Percentiles rank a stretch among this genome's conserved stretches.
phyloP scores from a whole-genome alignment of 2,888 invertebrate genomes.

The Pandemis corylana region DNA sequence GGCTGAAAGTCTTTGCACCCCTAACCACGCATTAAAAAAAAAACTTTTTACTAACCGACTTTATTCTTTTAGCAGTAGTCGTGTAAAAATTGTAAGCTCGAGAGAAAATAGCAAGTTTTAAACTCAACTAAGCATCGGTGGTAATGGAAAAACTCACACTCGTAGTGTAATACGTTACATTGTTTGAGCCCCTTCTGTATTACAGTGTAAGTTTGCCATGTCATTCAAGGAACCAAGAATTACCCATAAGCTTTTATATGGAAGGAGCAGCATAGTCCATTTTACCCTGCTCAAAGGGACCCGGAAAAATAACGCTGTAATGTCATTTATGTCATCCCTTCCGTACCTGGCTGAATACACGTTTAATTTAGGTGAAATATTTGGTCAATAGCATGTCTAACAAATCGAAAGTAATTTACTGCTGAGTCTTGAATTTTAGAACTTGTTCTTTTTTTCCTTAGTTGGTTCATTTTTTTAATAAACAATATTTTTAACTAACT shows the following conservation, averaged over 20 bases:
- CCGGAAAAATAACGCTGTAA: slow-evolving; percentile 37
- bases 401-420: not conserved
- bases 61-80: no score
- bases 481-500: no score
- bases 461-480: no score
- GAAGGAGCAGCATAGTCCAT: slow-evolving; percentile 14
- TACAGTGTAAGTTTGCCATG: slow-evolving; percentile 3
- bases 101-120: no score
- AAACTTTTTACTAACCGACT: not conserved
- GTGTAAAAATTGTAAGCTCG: no score
- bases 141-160: not conserved
- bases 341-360: slow-evolving; percentile 25
- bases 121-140: not conserved
- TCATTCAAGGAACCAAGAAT: slow-evolving; percentile 28
- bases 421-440: not conserved
- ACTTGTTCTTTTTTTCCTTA: no score
- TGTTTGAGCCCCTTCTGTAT: not conserved
- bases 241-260: slow-evolving; percentile 31
- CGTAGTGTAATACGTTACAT: not conserved
- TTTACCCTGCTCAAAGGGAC: slow-evolving; percentile 32
- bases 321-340: slow-evolving; percentile 33
- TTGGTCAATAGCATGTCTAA: not conserved
- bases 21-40: not conserved
- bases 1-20: not conserved
- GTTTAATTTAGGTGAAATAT: slow-evolving; percentile 26